Conservation (phyloP, 2,113 vertebrate species). For the Nerophis lumbriciformis region DNA sequence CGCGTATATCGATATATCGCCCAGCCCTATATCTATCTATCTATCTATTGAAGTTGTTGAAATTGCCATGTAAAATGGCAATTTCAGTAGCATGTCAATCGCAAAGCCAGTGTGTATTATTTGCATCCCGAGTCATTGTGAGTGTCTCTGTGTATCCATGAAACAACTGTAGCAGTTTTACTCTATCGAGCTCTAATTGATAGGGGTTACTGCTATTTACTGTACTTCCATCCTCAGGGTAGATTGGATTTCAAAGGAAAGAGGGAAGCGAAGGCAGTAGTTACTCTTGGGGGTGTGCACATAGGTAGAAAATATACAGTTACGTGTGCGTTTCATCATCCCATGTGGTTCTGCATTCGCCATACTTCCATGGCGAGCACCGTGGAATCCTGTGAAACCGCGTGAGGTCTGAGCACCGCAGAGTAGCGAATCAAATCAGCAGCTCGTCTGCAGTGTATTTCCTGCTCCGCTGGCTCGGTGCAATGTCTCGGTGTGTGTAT, state of each 20-base stretch:
- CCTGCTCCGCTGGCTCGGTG: slow-evolving; percentile 23
- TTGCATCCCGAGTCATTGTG: no score
- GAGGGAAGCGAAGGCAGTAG: slow-evolving; percentile 27
- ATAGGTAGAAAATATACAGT: background rate
- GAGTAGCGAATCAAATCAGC: slow-evolving; percentile 56
- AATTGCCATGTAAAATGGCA: no score
- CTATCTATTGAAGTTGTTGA: no score
- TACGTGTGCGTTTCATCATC: slow-evolving; percentile 16
- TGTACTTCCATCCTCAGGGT: slow-evolving; percentile 45
- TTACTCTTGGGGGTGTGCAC: slow-evolving; percentile 35
- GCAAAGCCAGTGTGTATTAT: no score
- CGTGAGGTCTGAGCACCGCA: slow-evolving; percentile 27
- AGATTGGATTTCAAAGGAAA: slow-evolving; percentile 62
- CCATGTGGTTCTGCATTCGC: slow-evolving; percentile 29
- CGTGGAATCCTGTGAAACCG: slow-evolving; percentile 49
- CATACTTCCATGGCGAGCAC: slow-evolving; percentile 49
- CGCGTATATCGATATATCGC: no score
- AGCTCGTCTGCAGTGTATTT: slow-evolving; percentile 22
- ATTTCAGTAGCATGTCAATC: no score
- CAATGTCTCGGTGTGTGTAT: slow-evolving; percentile 8
- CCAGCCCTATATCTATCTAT: no score
- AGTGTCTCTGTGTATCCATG: slow-evolving; percentile 27
- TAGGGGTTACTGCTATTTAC: slow-evolving; percentile 60
- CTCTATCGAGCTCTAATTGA: slow-evolving; percentile 53
- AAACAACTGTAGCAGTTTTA: slow-evolving; percentile 25